phyloP scores from a whole-genome alignment of 2,797 vertebrate genomes.

The Enoplosus armatus region DNA sequence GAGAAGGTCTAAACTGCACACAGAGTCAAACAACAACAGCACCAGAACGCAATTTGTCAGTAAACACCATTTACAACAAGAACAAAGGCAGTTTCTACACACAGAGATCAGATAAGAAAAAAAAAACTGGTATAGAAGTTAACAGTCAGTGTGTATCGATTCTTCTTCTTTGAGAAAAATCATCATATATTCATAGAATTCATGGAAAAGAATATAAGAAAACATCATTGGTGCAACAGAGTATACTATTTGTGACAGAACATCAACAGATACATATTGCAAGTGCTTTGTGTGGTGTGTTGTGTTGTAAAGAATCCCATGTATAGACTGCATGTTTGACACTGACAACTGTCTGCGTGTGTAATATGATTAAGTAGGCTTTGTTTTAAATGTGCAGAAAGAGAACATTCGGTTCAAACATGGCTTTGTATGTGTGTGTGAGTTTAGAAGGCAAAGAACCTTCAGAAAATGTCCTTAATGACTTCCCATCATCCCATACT shows the following conservation, averaged over 20 bases:
- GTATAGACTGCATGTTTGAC: conserved; percentile 39
- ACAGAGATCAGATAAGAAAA: conserved; percentile 68
- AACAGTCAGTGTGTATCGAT: conserved; percentile 85
- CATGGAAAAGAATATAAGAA: conserved; percentile 69
- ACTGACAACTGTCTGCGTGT: conserved; percentile 30
- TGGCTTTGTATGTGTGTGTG: conserved; percentile 65
- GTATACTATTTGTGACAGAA: conserved; percentile 68
- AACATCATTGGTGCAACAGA: conserved; percentile 70
- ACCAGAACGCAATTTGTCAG: conserved; percentile 80
- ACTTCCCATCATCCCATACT: neutral
- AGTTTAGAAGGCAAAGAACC: conserved; percentile 29
- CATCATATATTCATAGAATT: conserved; percentile 68
- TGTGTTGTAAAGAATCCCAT: conserved; percentile 63
- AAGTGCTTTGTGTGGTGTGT: conserved; percentile 67
- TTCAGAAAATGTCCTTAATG: conserved; percentile 26
- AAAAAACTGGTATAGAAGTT: conserved; percentile 72
- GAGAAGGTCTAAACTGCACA: conserved; percentile 74
- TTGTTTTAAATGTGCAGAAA: conserved; percentile 58
- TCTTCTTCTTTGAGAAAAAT: conserved; percentile 67
- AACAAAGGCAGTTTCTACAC: conserved; percentile 82
- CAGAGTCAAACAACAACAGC: conserved; percentile 84
- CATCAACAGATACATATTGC: conserved; percentile 75
- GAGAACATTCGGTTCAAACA: conserved; percentile 72
- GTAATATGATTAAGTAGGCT: conserved; percentile 43
- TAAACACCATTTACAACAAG: conserved; percentile 83